These are phyloP conservation scores for Panzeria rudis DNA, from an alignment of 2,888 invertebrate species.

Conservation along the genomic window DNA sequence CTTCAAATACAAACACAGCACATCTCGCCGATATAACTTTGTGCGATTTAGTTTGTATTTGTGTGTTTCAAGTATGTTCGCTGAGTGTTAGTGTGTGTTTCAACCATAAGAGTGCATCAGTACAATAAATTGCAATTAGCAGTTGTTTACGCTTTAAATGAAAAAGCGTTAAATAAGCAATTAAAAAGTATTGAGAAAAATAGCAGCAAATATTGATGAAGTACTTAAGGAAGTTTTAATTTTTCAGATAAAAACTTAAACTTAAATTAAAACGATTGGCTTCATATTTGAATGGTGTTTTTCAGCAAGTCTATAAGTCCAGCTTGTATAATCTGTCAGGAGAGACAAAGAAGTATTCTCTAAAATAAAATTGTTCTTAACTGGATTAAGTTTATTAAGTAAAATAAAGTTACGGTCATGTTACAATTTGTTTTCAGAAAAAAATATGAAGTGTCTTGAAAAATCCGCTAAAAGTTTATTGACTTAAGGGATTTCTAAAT, in stretches of 20 bases:
- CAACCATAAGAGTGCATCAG: constrained; percentile 65
- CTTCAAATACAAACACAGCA: constrained; percentile 6
- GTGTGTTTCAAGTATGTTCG: constrained; percentile 25
- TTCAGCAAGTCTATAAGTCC: no score
- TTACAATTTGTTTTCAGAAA: no score
- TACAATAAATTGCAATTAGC: constrained; percentile 71
- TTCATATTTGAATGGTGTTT: no score
- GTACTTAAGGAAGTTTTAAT: background rate
- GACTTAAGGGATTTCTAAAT: no score
- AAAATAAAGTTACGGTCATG: no score
- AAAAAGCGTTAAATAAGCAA: constrained; percentile 58
- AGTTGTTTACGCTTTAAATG: constrained; percentile 63
- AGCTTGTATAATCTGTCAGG: no score
- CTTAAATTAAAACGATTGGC: background rate
- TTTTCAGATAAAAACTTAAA: background rate
- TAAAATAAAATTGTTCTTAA: no score
- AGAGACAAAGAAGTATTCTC: no score
- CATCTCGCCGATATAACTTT: background rate
- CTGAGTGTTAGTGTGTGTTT: constrained; percentile 47
- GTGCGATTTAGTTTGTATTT: background rate
- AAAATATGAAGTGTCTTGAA: no score
- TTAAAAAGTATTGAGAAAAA: constrained; percentile 46
- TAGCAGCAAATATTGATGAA: background rate
- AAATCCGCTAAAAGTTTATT: no score
- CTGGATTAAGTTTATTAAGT: no score